Evolutionary conservation across 53 echinoderm and acorn worm genomes (phyloP), one percentile per base, ranked within the genome.

Genomic region (Temnopleurus reevesii): DNA sequence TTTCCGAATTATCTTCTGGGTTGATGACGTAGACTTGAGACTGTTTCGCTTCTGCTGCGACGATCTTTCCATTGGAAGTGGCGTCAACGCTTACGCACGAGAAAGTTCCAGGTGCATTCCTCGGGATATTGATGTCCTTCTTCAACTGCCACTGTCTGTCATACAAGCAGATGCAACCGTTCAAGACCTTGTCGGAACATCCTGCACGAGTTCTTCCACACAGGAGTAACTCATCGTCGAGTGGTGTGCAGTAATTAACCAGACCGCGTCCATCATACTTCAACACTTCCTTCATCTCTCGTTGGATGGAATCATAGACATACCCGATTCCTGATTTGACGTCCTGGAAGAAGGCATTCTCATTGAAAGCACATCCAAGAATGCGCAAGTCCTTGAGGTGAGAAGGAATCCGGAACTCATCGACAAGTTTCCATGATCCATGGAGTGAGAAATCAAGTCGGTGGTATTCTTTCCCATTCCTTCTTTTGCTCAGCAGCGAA

Each of bases 61-160:
- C 19, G 45, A 76, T 65, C 65, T 29, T 65, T 13, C 33, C 65
- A 25, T 65, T 18, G 25, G n/a, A 35, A 35, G 38, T 44, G 43
- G 43, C 76, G 45, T 76, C 76, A 10, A 76, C 76, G 33, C 76
- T 76, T 7, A 76, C 76, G 9, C 43, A 76, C 10, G 76, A 76
- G 43, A 76, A 45, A 3, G 41, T 1, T 45, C 45, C 76, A 5
- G 43, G 23, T n/a, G 76, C 43, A 24, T 76, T 45, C 76, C 45
- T 76, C 5, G 76, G 76, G 33, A 76, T 76, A 6, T 5, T 0
- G 1, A 76, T 21, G 18, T 44, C n/a, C 25, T 76, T 76, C 38
- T 12, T 76, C 2, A 76, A n/a, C 2, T 43, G 21, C 76, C 76
- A 76, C 9, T 41, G 7, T 21, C 76, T 76, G 41, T 76, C 76